Conservation (phyloP, 37 sponge, comb jelly and placozoan species). For the Axinella damicornis region DNA sequence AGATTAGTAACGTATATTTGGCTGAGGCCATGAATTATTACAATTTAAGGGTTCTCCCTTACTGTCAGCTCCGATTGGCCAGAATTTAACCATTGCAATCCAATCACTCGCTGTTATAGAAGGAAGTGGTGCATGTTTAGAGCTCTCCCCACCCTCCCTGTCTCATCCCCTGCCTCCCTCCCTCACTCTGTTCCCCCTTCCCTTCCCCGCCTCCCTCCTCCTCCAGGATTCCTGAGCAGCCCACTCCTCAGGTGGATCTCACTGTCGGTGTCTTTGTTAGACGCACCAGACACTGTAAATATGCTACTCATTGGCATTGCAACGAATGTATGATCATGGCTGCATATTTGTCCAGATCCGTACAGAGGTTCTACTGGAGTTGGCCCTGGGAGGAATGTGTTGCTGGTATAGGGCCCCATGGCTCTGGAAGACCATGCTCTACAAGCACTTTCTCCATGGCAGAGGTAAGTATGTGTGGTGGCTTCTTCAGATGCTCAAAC, state of each 20-base stretch:
- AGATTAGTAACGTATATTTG: too few relatives aligned
- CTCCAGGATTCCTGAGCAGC: constrained; percentile 45
- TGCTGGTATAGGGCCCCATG: constrained; percentile 67
- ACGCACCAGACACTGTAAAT: constrained; percentile 65
- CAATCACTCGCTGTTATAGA: constrained; percentile 79
- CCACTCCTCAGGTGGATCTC: too few relatives aligned
- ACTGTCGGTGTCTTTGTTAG: constrained; percentile 60
- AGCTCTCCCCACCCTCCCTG: too few relatives aligned
- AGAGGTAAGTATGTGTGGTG: too few relatives aligned
- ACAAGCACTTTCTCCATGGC: constrained; percentile 66
- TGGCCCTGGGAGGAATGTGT: constrained; percentile 62
- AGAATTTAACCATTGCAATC: constrained; percentile 77
- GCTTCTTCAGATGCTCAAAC: too few relatives aligned
- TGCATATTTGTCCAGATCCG: constrained; percentile 37
- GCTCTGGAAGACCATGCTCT: constrained; percentile 57
- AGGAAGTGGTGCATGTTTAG: constrained; percentile 86
- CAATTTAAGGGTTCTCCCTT: background rate
- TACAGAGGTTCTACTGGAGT: constrained; percentile 62
- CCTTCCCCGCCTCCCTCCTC: too few relatives aligned
- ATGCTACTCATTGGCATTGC: too few relatives aligned
- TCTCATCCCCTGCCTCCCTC: too few relatives aligned
- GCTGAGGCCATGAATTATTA: too few relatives aligned
- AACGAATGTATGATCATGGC: too few relatives aligned
- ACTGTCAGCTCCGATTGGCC: background rate
- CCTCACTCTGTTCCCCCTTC: background rate